Evolutionary conservation across 2,888 invertebrate genomes (phyloP).

Genomic region (Odontothrips loti): DNA sequence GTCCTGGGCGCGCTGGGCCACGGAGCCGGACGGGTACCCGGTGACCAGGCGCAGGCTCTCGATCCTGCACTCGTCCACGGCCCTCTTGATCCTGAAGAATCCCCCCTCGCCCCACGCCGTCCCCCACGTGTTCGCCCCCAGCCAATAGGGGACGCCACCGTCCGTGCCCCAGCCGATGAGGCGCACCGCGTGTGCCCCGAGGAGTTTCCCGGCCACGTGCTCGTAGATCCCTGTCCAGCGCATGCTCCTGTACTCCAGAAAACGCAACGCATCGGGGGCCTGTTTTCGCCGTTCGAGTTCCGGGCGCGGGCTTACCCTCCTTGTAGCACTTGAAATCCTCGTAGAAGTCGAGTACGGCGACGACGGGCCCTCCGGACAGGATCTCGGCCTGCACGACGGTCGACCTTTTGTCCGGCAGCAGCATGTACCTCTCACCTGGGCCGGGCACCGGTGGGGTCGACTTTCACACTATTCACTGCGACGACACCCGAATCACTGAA

Average conservation of each 20-base stretch:
- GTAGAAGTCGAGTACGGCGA: background rate
- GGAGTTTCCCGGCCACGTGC: background rate
- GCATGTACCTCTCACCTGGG: background rate
- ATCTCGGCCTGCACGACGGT: background rate
- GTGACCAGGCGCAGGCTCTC: background rate
- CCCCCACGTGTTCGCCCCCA: background rate
- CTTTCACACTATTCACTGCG: background rate
- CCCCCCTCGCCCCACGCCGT: background rate
- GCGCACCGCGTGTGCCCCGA: background rate
- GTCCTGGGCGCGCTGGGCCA: background rate
- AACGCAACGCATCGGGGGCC: background rate
- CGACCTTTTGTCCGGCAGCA: background rate
- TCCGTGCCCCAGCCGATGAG: slow-evolving; percentile 9
- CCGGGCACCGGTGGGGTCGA: background rate
- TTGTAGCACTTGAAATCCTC: background rate
- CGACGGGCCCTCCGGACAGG: background rate
- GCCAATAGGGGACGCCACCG: slow-evolving; percentile 1
- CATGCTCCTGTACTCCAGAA: background rate
- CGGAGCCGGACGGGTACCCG: background rate
- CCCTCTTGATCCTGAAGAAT: background rate
- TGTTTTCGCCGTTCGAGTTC: background rate
- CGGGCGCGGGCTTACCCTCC: background rate
- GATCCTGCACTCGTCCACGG: background rate
- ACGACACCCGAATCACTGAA: background rate
- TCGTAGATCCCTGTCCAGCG: background rate